phyloP scores from a whole-genome alignment of 1,140 invertebrate species.

The Bacillus rossius region DNA sequence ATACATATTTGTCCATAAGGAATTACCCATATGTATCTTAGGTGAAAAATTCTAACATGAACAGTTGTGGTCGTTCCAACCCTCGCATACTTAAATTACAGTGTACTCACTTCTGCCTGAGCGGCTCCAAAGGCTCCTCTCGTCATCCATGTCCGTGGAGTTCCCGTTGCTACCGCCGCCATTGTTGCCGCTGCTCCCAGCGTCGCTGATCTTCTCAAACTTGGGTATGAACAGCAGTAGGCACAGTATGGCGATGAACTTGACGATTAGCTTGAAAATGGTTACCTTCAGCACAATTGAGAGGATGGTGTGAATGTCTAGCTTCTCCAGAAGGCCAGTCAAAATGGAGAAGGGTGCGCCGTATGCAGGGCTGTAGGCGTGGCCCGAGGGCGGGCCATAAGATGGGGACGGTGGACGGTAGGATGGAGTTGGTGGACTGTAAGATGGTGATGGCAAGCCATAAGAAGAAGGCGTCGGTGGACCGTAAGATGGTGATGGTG shows the following conservation, averaged over 20 bases:
- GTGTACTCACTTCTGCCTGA: too few species aligned
- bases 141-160: too few species aligned
- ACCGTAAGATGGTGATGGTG: conserved; percentile 1
- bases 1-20: too few species aligned
- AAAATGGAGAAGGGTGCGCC: conserved; percentile 35
- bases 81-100: too few species aligned
- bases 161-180: too few species aligned
- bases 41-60: too few species aligned
- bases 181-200: too few species aligned
- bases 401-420: not conserved
- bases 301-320: conserved; percentile 48
- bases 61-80: too few species aligned
- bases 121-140: too few species aligned
- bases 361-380: conserved; percentile 35
- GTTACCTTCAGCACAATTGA: conserved; percentile 65
- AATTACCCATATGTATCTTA: too few species aligned
- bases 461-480: conserved; percentile 9
- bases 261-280: conserved; percentile 71
- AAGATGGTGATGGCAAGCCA: conserved; percentile 28
- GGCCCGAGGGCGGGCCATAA: conserved; percentile 22
- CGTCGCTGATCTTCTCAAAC: conserved; percentile 30
- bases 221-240: conserved; percentile 67
- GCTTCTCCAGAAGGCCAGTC: not conserved
- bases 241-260: conserved; percentile 66
- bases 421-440: not conserved